Base-by-base conservation (phyloP, 1,140 invertebrate genomes). In the Leptinotarsa defecta region DNA sequence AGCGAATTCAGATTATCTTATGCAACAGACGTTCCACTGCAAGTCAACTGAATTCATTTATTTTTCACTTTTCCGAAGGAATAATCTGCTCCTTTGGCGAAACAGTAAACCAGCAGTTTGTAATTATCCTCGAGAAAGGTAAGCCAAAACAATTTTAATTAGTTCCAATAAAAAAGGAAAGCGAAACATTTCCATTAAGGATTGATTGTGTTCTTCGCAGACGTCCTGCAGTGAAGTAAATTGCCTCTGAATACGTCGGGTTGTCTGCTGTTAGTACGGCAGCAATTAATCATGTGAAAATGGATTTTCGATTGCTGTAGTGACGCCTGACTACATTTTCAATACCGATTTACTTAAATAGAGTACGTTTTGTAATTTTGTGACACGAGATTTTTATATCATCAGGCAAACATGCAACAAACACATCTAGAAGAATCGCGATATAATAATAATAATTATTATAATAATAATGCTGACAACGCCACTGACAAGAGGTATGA, bases 211-310 rank as follows among this genome's bases (percentile, higher is more conserved):
- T 74, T 62, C 72, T 67, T 74, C 65, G 43, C 34, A 48, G 72
- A 62, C 43, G 65, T 70, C 74, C 74, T 49, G 69, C 63, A 71
- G 74, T 68, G 74, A 62, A 63, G 74, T 74, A 74, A 74, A 74
- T 68, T 74, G 74, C 48, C 68, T 70, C 34, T 70, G 69, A 70
- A 70, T 65, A 34, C 68, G 67, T 74, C 74, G 69, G 70, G 27
- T 74, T 74, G 74, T 74, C 74, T 68, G 62, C 74, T 43, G 68
- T 74, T 68, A 63, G 62, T 69, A 65, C 49, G n/a, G 17, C 49
- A 17, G 74, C 61, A 74, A 74, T 74, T 74, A 74, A 74, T 74
- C 74, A 74, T 74, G 68, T 43, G 72, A 74, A 68, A 71, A 68
- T 74, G 22, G 22, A 20, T 74, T 69, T 68, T 17, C 70, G 74